Conservation (phyloP, 2,113 vertebrate genomes). For the Ornithorhynchus anatinus region DNA sequence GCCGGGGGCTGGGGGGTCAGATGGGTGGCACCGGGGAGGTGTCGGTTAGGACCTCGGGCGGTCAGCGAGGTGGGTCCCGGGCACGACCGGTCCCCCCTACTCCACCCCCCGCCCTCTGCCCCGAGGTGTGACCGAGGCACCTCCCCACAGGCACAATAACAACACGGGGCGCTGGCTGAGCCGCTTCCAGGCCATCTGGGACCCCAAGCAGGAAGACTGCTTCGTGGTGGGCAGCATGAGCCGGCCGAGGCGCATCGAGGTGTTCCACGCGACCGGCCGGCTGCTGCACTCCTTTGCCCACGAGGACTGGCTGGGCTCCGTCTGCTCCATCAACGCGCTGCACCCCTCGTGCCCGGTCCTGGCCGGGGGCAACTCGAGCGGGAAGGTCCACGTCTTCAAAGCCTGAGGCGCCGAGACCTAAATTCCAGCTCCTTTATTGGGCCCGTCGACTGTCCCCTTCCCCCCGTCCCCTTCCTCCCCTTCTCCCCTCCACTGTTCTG, state of each 20-base stretch:
- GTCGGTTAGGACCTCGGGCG: too few relatives aligned
- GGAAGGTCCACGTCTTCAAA: slow-evolving; percentile 81
- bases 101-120: fast-evolving
- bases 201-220: slow-evolving; percentile 86
- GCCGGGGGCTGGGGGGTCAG: not conserved
- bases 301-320: slow-evolving; percentile 66
- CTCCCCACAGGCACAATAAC: slow-evolving; percentile 77
- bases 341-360: slow-evolving; percentile 79
- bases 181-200: slow-evolving; percentile 84
- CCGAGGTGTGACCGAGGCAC: not conserved
- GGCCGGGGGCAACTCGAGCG: slow-evolving; percentile 81
- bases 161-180: slow-evolving; percentile 78
- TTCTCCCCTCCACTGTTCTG: too few relatives aligned
- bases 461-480: too few relatives aligned
- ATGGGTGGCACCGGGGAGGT: not conserved
- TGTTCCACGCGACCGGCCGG: slow-evolving; percentile 77
- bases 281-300: slow-evolving; percentile 67
- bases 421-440: too few relatives aligned
- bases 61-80: too few relatives aligned
- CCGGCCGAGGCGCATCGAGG: slow-evolving; percentile 65
- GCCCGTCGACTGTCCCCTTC: too few relatives aligned
- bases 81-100: fast-evolving
- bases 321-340: slow-evolving; percentile 78
- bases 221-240: slow-evolving; percentile 81
- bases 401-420: too few relatives aligned